phyloP scores from a whole-genome alignment of 2,113 vertebrate species.

The Saccopteryx leptura region DNA sequence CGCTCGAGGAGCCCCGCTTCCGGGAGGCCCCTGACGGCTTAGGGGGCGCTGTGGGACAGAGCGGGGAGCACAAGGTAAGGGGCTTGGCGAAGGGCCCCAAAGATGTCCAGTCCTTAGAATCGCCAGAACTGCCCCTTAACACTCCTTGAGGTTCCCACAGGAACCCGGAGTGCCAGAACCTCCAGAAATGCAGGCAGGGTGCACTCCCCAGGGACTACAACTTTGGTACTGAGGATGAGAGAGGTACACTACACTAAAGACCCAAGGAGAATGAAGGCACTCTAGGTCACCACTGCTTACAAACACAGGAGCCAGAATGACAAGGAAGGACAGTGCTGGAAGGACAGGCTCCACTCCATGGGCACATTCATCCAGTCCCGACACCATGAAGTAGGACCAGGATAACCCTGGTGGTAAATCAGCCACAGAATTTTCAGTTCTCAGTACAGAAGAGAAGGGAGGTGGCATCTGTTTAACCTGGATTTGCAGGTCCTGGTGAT shows the following conservation, averaged over 20 bases:
- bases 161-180: not conserved
- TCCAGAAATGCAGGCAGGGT: not conserved
- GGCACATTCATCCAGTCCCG: not conserved
- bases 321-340: not conserved
- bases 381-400: not conserved
- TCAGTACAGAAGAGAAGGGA: conserved; percentile 19
- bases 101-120: conserved; percentile 80
- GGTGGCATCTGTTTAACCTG: not conserved
- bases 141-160: not conserved
- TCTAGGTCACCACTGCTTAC: not conserved
- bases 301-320: not conserved
- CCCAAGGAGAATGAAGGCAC: not conserved
- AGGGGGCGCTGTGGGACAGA: conserved; percentile 90
- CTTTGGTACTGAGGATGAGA: conserved; percentile 50
- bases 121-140: not conserved
- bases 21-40: conserved; percentile 91
- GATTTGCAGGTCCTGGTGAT: not conserved
- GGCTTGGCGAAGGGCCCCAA: conserved; percentile 72
- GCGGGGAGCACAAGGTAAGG: conserved; percentile 83
- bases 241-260: not conserved
- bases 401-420: not conserved
- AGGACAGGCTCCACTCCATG: not conserved
- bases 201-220: conserved; percentile 44
- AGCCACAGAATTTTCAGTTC: not conserved
- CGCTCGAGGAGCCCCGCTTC: conserved; percentile 83